Percentiles rank a stretch among this genome's conserved stretches.
Evolutionary conservation across 2,888 invertebrate species (phyloP).

Genomic region (Taenaris catops): DNA sequence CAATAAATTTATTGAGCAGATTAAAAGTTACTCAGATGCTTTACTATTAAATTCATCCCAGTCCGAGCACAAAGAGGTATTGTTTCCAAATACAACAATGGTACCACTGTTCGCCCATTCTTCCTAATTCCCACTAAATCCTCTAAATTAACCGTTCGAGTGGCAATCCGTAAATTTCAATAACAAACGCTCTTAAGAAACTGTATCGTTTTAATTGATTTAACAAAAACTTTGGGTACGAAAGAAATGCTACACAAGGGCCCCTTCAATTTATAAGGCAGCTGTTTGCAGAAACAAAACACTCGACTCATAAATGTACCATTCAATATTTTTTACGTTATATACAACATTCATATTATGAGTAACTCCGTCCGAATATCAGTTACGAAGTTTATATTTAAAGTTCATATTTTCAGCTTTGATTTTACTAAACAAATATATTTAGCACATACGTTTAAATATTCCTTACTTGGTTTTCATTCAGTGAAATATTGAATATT

Average conservation of each 20-base stretch:
- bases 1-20: conserved; percentile 38
- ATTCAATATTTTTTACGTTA: conserved; percentile 19
- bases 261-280: conserved; percentile 26
- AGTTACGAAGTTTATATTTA: too few relatives aligned
- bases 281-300: conserved; percentile 31
- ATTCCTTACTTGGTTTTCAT: too few relatives aligned
- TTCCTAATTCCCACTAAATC: conserved; percentile 60
- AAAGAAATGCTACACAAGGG: conserved; percentile 21
- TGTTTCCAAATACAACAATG: conserved; percentile 60
- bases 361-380: too few relatives aligned
- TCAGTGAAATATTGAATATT: too few relatives aligned
- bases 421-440: too few relatives aligned
- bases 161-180: conserved; percentile 57
- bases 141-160: conserved; percentile 54
- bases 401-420: too few relatives aligned
- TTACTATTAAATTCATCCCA: conserved; percentile 33
- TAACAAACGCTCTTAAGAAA: conserved; percentile 41
- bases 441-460: too few relatives aligned
- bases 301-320: conserved; percentile 21
- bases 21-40: neutral
- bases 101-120: conserved; percentile 47
- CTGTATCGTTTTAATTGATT: conserved; percentile 55
- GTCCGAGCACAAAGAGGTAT: conserved; percentile 51
- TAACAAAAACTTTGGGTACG: conserved; percentile 43
- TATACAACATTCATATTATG: conserved; percentile 21